Conservation (phyloP, 2,113 vertebrate genomes). For the Pelecanus crispus region DNA sequence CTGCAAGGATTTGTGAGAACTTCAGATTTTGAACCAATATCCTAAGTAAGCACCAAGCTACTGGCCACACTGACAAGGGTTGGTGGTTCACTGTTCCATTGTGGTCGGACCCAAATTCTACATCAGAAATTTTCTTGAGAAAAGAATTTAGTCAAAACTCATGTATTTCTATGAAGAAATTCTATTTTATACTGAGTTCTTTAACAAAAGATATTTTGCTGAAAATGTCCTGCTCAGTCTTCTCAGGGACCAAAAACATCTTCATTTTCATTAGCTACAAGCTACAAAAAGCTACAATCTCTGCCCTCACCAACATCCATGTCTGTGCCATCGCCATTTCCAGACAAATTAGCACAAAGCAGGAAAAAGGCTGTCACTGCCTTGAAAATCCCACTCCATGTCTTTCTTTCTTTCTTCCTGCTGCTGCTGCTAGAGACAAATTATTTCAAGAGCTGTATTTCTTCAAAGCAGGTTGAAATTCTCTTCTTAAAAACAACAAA, state of each 20-base stretch:
- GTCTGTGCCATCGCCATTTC: background rate
- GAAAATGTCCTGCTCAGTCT: background rate
- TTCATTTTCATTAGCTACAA: background rate
- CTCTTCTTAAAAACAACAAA: background rate
- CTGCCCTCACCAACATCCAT: background rate
- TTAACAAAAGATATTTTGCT: background rate
- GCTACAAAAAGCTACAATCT: background rate
- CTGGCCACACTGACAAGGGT: background rate
- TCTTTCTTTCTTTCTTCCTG: background rate
- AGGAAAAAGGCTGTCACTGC: background rate
- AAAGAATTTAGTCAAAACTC: background rate
- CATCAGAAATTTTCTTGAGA: background rate
- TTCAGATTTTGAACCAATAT: background rate
- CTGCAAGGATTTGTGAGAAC: background rate
- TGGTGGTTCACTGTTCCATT: background rate
- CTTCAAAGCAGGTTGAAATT: background rate
- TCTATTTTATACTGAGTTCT: background rate
- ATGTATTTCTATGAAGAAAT: background rate
- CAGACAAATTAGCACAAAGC: background rate
- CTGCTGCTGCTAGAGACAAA: background rate
- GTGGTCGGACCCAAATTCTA: background rate
- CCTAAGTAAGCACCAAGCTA: background rate
- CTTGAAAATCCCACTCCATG: background rate
- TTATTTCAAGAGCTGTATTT: background rate
- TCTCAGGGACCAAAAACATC: background rate